Evolutionary conservation across 2,888 invertebrate genomes (phyloP).

Genomic region (Calameuta filiformis): DNA sequence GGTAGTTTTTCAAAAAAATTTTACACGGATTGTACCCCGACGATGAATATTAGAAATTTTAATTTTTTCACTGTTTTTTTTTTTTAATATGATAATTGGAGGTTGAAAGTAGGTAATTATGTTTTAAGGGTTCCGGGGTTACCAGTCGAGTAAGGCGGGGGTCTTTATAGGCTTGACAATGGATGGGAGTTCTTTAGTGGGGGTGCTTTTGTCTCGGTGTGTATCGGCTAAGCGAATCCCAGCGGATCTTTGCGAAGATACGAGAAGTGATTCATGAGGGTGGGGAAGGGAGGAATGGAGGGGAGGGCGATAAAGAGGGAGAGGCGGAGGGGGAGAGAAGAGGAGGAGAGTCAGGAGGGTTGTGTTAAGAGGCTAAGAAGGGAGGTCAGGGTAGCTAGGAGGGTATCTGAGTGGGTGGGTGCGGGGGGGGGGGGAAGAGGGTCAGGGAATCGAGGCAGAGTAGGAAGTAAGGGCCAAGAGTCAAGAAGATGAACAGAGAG

Average conservation of each 20-base stretch:
- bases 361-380: not conserved
- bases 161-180: not conserved
- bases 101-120: too few relatives aligned
- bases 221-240: conserved; percentile 38
- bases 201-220: conserved; percentile 30
- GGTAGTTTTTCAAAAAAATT: too few relatives aligned
- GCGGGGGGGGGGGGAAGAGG: not conserved
- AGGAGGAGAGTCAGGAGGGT: not conserved
- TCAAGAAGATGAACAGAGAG: conserved; percentile 48
- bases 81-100: too few relatives aligned
- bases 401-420: conserved; percentile 4
- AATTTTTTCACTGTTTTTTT: too few relatives aligned
- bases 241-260: conserved; percentile 31
- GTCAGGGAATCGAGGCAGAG: conserved; percentile 13
- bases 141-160: too few relatives aligned
- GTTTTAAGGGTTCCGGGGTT: too few relatives aligned
- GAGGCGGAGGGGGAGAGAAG: conserved; percentile 3
- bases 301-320: not conserved
- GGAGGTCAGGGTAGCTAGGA: not conserved
- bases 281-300: not conserved
- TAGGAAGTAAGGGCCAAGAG: conserved; percentile 38
- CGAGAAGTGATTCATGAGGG: conserved; percentile 37
- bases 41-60: too few relatives aligned
- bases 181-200: conserved; percentile 24
- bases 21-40: too few relatives aligned